phyloP scores from a whole-genome alignment of 1,140 invertebrate genomes.

The Bradysia coprophila region DNA sequence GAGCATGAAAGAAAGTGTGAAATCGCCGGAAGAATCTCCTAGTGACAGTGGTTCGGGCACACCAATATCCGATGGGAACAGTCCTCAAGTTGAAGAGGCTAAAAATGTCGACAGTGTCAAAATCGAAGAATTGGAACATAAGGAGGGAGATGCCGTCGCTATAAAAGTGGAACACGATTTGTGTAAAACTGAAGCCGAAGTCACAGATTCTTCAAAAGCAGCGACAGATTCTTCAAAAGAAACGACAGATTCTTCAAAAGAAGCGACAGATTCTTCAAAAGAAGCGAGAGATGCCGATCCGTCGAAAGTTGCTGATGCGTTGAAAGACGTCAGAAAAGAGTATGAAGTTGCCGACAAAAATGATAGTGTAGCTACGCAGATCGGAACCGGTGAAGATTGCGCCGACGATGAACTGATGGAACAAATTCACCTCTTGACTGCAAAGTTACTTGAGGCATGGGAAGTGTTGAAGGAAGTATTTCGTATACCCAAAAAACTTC shows the following conservation, averaged over 20 bases:
- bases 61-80: neutral
- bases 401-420: neutral
- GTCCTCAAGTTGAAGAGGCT: neutral
- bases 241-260: neutral
- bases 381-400: neutral
- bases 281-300: no score
- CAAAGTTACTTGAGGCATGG: conserved; percentile 12
- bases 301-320: no score
- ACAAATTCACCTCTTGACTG: neutral
- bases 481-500: conserved; percentile 87
- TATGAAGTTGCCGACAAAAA: no score
- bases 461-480: conserved; percentile 40
- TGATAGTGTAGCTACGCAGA: no score
- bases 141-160: no score
- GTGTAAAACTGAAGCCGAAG: no score
- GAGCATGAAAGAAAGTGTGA: conserved; percentile 14
- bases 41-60: conserved; percentile 3
- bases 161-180: no score
- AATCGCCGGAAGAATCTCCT: conserved; percentile 8
- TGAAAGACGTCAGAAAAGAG: no score
- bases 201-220: neutral
- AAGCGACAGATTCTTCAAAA: neutral
- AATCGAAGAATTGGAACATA: neutral
- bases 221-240: neutral
- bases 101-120: neutral